Evolutionary conservation across 1,140 invertebrate genomes (phyloP).

Genomic region (Bombus turneri): DNA sequence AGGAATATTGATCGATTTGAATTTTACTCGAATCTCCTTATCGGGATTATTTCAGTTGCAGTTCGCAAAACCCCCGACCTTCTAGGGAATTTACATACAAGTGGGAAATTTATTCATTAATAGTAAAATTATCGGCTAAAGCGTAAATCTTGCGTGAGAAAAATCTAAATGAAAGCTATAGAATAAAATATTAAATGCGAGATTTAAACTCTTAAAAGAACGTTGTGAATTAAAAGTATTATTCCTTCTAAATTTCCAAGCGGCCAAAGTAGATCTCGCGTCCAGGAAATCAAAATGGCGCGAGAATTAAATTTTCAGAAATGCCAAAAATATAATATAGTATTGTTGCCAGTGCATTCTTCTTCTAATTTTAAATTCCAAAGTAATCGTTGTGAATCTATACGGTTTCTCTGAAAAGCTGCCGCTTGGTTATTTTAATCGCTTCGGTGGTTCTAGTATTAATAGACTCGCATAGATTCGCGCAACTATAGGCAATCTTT

Average conservation of each 20-base stretch:
- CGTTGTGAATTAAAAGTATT: neutral
- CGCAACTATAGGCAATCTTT: neutral
- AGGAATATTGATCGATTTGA: constrained; percentile 15
- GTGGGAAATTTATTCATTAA: neutral
- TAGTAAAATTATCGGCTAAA: neutral
- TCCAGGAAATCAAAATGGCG: neutral
- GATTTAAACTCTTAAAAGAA: neutral
- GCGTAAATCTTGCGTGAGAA: neutral
- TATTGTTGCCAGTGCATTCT: neutral
- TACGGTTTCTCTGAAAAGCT: neutral
- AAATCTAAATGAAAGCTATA: neutral
- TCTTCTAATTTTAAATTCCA: neutral
- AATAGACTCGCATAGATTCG: neutral
- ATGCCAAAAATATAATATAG: neutral
- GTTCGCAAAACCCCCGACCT: neutral
- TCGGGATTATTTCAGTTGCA: neutral
- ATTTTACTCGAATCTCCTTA: neutral
- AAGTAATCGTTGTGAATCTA: neutral
- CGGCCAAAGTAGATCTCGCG: neutral
- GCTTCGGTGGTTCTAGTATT: neutral
- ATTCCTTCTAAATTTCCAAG: neutral
- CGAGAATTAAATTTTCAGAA: neutral
- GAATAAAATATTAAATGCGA: neutral
- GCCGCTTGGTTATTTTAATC: neutral
- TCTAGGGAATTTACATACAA: neutral